phyloP scores from a whole-genome alignment of 30 jellyfish, hydroid and myxozoan species.

The Cassiopea andromeda region DNA sequence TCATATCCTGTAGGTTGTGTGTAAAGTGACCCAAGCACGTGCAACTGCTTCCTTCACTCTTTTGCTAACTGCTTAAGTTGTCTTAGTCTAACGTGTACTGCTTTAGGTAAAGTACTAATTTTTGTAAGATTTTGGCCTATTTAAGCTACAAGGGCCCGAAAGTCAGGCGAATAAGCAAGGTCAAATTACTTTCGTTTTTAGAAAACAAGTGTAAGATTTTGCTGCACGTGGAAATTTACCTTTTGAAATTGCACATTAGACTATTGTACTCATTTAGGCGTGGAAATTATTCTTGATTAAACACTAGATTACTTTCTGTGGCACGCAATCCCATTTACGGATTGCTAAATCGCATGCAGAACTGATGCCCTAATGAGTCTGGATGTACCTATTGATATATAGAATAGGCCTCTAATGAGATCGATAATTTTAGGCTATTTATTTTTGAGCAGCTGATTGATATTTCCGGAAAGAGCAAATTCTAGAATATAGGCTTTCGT shows the following conservation, averaged over 20 bases:
- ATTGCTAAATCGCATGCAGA: neutral
- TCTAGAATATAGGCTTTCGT: constrained; percentile 37
- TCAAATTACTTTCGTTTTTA: neutral
- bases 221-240: neutral
- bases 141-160: neutral
- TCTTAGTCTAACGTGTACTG: too few relatives aligned
- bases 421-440: neutral
- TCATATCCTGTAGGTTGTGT: too few relatives aligned
- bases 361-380: constrained; percentile 18
- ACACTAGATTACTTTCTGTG: constrained; percentile 17
- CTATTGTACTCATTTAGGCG: neutral
- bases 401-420: neutral
- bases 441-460: neutral
- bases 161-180: neutral
- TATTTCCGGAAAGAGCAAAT: constrained; percentile 17
- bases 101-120: too few relatives aligned
- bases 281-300: constrained; percentile 6
- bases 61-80: too few relatives aligned
- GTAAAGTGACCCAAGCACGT: too few relatives aligned
- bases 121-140: too few relatives aligned
- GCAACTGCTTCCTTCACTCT: too few relatives aligned
- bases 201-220: neutral
- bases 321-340: constrained; percentile 17
- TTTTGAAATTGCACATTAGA: neutral
- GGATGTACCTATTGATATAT: neutral